A percentile compares a stretch with the other conserved stretches of the same genome.
phyloP scores from a whole-genome alignment of 2,888 invertebrate species.

The Dicyrtoma fusca region DNA sequence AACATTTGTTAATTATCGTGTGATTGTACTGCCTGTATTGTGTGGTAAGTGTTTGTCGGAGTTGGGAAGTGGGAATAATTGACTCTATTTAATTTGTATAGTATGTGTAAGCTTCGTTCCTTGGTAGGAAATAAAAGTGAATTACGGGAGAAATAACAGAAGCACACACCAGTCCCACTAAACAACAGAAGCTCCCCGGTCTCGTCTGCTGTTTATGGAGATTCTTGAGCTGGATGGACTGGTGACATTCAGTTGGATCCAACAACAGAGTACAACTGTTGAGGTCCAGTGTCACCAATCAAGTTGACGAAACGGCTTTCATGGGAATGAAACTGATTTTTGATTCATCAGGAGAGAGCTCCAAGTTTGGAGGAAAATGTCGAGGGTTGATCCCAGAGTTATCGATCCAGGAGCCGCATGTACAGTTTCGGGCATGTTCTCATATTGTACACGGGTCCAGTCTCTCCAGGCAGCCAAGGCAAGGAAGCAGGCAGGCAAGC shows the following conservation, averaged over 20 bases:
- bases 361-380: constrained; percentile 22
- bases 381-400: constrained; percentile 32
- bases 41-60: not conserved
- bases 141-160: no score
- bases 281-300: constrained; percentile 5
- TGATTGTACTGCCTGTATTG: not conserved
- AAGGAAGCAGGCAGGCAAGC: no score
- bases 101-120: no score
- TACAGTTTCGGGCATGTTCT: not conserved
- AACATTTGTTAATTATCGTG: not conserved
- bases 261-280: not conserved
- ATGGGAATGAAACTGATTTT: constrained; percentile 28
- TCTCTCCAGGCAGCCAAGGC: no score
- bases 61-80: no score
- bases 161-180: no score
- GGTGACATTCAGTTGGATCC: not conserved
- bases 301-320: constrained; percentile 12
- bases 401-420: constrained; percentile 23
- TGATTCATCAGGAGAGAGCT: constrained; percentile 17
- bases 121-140: no score
- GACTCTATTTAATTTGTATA: no score
- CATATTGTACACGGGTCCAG: not conserved
- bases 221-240: no score
- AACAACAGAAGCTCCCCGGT: no score
- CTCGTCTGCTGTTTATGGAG: no score